Conservation (phyloP, 2,797 vertebrate species). For the Syndactyla subalaris region DNA sequence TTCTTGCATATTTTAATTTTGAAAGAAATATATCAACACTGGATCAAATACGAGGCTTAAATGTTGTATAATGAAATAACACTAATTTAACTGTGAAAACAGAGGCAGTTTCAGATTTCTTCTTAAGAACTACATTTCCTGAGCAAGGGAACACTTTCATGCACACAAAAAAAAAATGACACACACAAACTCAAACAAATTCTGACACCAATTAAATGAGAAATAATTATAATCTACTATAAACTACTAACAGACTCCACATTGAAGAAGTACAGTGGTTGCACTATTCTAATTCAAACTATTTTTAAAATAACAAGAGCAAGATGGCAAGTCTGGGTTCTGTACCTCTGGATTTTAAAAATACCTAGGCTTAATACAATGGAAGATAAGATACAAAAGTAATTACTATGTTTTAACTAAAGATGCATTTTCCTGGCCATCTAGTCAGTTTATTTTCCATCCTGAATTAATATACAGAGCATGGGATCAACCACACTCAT, state of each 20-base stretch:
- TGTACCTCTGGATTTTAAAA: not conserved
- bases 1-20: not conserved
- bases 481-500: not conserved
- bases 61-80: not conserved
- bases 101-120: not conserved
- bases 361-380: not conserved
- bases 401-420: not conserved
- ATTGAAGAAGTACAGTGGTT: not conserved
- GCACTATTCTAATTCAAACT: not conserved
- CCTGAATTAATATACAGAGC: not conserved
- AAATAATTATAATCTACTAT: not conserved
- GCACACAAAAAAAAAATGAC: not conserved
- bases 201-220: not conserved
- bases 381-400: not conserved
- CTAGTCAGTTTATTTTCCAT: not conserved
- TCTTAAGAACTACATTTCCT: not conserved
- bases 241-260: not conserved
- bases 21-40: not conserved
- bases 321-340: not conserved
- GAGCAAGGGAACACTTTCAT: not conserved
- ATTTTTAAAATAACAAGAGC: not conserved
- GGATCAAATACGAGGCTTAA: not conserved
- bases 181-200: not conserved
- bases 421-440: not conserved
- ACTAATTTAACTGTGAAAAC: not conserved